phyloP scores from a whole-genome alignment of 1,140 invertebrate genomes.

The Drosophila teissieri region DNA sequence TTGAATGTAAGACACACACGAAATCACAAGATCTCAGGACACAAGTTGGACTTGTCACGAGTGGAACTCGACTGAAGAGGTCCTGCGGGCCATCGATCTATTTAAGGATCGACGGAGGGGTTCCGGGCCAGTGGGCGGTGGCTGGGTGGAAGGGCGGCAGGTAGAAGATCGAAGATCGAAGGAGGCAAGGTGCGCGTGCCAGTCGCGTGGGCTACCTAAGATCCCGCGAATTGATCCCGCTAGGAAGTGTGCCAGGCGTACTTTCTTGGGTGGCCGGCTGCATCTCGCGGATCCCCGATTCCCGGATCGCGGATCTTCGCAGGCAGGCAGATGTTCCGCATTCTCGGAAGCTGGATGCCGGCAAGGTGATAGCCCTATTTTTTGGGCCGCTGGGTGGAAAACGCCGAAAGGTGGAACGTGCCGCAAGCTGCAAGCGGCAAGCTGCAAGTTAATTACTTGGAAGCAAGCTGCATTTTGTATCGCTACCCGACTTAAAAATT shows the following conservation, averaged over 20 bases:
- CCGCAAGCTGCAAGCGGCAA: slow-evolving; percentile 25
- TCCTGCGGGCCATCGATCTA: slow-evolving; percentile 27
- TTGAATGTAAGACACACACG: slow-evolving; percentile 44
- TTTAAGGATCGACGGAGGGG: slow-evolving; percentile 53
- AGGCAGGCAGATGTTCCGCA: slow-evolving; percentile 69
- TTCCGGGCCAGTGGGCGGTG: slow-evolving; percentile 20
- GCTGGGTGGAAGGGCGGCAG: slow-evolving; percentile 11
- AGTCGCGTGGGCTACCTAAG: slow-evolving; percentile 70
- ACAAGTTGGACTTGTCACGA: slow-evolving; percentile 78
- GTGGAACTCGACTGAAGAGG: slow-evolving; percentile 70
- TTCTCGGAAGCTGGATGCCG: slow-evolving; percentile 66
- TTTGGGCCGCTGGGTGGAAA: slow-evolving; percentile 50
- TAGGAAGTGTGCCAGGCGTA: slow-evolving; percentile 70
- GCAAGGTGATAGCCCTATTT: slow-evolving; percentile 44
- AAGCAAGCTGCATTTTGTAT: slow-evolving; percentile 69
- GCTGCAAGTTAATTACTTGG: slow-evolving; percentile 64
- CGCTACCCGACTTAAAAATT: slow-evolving; percentile 12
- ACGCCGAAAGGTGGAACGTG: slow-evolving; percentile 60
- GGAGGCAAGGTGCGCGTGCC: slow-evolving; percentile 68
- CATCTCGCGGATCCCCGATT: slow-evolving; percentile 33
- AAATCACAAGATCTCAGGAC: slow-evolving; percentile 47
- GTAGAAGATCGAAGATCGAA: slow-evolving; percentile 1
- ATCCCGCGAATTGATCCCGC: slow-evolving; percentile 44
- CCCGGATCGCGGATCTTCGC: slow-evolving; percentile 17
- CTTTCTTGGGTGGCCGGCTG: slow-evolving; percentile 64